Conservation (phyloP, 2,888 invertebrate genomes). For the Seira musarum region DNA sequence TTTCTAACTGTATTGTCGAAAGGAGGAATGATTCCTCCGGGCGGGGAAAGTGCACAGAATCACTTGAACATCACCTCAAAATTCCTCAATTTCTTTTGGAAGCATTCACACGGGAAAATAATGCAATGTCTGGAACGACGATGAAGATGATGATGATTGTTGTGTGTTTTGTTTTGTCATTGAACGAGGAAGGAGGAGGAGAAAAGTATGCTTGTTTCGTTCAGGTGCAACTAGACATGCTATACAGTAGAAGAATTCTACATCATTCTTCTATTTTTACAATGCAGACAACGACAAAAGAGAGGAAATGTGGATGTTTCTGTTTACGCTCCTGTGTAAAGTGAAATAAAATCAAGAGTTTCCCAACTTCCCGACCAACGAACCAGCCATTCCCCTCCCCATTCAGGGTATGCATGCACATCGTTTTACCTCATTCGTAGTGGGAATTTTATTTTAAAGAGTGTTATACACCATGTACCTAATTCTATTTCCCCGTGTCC, state of each 20-base stretch:
- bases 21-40: not conserved
- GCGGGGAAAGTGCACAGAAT: not conserved
- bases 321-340: slow-evolving; percentile 6
- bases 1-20: slow-evolving; percentile 14
- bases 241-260: no score
- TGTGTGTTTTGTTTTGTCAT: not conserved
- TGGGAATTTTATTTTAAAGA: no score
- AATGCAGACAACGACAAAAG: not conserved
- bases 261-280: not conserved
- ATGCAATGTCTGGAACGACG: not conserved
- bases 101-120: slow-evolving; percentile 2
- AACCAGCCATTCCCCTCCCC: not conserved
- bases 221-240: slow-evolving; percentile 1
- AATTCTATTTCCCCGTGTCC: slow-evolving; percentile 34
- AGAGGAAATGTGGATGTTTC: not conserved
- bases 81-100: not conserved
- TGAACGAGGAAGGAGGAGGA: slow-evolving; percentile 1
- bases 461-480: not conserved
- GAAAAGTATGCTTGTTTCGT: not conserved
- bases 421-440: no score
- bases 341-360: slow-evolving; percentile 45
- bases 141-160: not conserved
- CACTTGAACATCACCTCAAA: slow-evolving; percentile 8
- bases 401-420: no score
- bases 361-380: not conserved